Evolutionary conservation across 2,888 invertebrate species (phyloP), one percentile per base, ranked within the genome.

Genomic region (Yponomeuta malinellus): DNA sequence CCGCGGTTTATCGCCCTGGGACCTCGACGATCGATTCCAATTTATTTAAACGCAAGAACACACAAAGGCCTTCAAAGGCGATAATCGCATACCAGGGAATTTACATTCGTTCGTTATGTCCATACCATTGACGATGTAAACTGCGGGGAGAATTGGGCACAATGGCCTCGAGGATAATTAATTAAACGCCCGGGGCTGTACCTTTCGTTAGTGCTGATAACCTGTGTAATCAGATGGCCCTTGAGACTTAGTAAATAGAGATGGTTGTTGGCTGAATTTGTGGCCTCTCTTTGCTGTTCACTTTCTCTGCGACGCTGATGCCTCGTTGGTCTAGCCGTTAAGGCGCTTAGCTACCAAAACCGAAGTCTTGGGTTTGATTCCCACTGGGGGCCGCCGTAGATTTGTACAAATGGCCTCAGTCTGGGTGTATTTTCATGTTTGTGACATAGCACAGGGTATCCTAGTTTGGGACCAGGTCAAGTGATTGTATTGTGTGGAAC

Each of bases 191-290:
- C 52, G 15, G 52, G 33, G 29, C 65, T 23, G 31, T 31, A 65
- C 65, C 65, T 65, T 65, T 65, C 65, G 65, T 65, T 65, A 65
- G 33, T 29, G 65, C 31, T 65, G 29, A 65, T 65, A 59, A 59
- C 52, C 52, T 33, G 65, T 31, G 65, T 12, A 65, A 65, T 65
- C 65, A 33, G 65, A 65, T 65, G 65, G 10, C 65, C 65, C 65
- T 65, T 29, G 33, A 33, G 65, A 33, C 31, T 31, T 43, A 43
- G 65, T 65, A 59, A 59, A 15, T 59, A 59, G 15, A 59, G 52
- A 59, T 59, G 0, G 52, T 15, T 59, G 12, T 12, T 12, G 52
- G 15, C 52, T 59, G 52, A 15, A 59, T 59, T 59, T 15, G 12
- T 59, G 52, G 52, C 15, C 52, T 59, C 15, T 15, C 15, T 15